A percentile compares a stretch with the other conserved stretches of the same genome.
phyloP scores from a whole-genome alignment of 2,113 vertebrate species.

The Aphelocoma coerulescens region DNA sequence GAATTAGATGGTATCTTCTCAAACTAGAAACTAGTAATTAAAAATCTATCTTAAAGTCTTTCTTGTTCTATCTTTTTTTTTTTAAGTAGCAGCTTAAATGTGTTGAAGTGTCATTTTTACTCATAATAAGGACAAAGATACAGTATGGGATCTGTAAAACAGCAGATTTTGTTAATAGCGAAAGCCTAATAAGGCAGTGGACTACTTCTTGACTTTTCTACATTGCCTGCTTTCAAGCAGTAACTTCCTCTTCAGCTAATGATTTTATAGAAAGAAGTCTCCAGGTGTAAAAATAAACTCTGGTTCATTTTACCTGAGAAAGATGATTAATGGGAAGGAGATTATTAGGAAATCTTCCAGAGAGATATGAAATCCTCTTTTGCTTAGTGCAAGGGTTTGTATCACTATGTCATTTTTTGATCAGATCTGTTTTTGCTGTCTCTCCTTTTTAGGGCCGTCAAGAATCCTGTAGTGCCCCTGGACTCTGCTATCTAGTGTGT shows the following conservation, averaged over 20 bases:
- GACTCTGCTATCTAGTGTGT: background rate
- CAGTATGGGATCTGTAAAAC: background rate
- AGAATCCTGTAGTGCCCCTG: background rate
- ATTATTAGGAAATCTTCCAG: background rate
- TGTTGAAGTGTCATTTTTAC: background rate
- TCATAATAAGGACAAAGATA: background rate
- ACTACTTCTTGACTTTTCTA: background rate
- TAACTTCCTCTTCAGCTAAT: background rate
- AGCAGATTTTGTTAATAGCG: background rate
- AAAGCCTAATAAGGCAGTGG: background rate
- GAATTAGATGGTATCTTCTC: background rate
- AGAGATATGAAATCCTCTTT: background rate
- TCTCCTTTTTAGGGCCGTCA: background rate
- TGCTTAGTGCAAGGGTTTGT: background rate
- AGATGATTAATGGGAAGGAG: background rate
- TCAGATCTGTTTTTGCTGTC: background rate
- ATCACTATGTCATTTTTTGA: background rate
- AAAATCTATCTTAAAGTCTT: background rate
- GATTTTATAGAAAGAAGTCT: background rate
- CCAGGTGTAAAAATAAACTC: background rate
- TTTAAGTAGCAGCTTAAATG: background rate
- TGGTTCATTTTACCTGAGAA: background rate
- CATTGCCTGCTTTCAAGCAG: background rate
- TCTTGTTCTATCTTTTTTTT: background rate
- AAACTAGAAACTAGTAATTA: background rate